A percentile compares a stretch with the other conserved stretches of the same genome.
phyloP scores from a whole-genome alignment of 1,140 invertebrate species.

The Tetragnatha versicolor region DNA sequence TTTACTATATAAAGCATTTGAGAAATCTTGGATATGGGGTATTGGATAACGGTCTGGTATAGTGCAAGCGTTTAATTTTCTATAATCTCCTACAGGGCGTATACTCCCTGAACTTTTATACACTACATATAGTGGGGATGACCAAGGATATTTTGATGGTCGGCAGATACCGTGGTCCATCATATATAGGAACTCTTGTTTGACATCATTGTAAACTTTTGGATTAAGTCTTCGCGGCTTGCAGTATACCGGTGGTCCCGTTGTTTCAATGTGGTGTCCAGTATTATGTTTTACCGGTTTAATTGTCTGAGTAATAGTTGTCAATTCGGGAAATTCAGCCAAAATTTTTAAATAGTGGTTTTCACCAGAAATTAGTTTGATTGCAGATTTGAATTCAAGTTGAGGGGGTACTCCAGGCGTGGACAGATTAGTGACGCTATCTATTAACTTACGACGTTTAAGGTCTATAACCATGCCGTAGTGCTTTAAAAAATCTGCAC shows the following conservation, averaged over 20 bases:
- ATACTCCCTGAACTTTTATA: constrained; percentile 55
- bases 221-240: constrained; percentile 16
- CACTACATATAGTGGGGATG: constrained; percentile 60
- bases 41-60: constrained; percentile 64
- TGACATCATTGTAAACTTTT: constrained; percentile 11
- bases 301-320: constrained; percentile 21
- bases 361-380: background rate
- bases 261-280: constrained; percentile 21
- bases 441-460: background rate
- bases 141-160: constrained; percentile 63
- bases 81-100: constrained; percentile 58
- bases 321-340: constrained; percentile 4
- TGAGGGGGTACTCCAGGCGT: background rate
- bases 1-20: background rate
- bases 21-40: constrained; percentile 56
- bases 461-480: constrained; percentile 29
- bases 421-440: constrained; percentile 8
- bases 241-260: background rate
- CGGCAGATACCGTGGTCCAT: constrained; percentile 60
- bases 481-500: constrained; percentile 25
- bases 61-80: constrained; percentile 56
- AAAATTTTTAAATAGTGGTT: background rate
- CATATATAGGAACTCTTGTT: constrained; percentile 59
- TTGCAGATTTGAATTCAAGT: background rate
- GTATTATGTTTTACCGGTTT: background rate